A percentile compares a stretch with the other conserved stretches of the same genome.
Evolutionary conservation across 2,113 vertebrate species (phyloP).

Genomic region (Donacobius atricapilla): DNA sequence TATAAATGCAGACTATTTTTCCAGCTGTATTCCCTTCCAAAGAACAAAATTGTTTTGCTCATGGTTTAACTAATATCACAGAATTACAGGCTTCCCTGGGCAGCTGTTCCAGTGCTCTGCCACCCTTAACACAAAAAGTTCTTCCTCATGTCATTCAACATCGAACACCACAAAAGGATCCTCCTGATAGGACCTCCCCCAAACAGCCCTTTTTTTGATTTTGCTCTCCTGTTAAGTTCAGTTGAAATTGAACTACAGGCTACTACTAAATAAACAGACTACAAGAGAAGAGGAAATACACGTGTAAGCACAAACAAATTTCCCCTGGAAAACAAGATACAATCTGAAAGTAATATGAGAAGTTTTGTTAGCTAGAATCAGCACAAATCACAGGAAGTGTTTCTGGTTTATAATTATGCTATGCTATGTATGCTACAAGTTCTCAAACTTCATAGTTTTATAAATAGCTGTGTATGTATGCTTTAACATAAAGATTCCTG

Average conservation of each 20-base stretch:
- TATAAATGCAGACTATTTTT: not conserved
- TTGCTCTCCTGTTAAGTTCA: not conserved
- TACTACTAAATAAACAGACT: too few relatives aligned
- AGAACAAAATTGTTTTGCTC: not conserved
- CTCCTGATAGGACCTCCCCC: not conserved
- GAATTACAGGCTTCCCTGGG: not conserved
- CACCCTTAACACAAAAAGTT: not conserved
- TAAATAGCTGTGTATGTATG: not conserved
- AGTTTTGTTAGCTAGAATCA: not conserved
- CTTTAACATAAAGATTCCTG: not conserved
- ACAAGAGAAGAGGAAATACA: not conserved
- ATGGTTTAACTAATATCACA: not conserved
- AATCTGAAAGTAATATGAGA: not conserved
- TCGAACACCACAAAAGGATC: not conserved
- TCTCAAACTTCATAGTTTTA: not conserved
- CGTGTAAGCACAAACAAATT: not conserved
- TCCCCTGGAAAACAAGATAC: not conserved
- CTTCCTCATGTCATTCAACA: not conserved
- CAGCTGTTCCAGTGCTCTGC: not conserved
- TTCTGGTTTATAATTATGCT: rapidly evolving
- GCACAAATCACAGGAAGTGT: not conserved
- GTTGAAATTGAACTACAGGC: not conserved
- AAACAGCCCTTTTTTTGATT: not conserved
- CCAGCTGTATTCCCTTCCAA: not conserved
- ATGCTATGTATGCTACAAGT: not conserved